A percentile compares a stretch with the other conserved stretches of the same genome.
Evolutionary conservation across 2,888 invertebrate species (phyloP).

Genomic region (Calliscelio sp.): DNA sequence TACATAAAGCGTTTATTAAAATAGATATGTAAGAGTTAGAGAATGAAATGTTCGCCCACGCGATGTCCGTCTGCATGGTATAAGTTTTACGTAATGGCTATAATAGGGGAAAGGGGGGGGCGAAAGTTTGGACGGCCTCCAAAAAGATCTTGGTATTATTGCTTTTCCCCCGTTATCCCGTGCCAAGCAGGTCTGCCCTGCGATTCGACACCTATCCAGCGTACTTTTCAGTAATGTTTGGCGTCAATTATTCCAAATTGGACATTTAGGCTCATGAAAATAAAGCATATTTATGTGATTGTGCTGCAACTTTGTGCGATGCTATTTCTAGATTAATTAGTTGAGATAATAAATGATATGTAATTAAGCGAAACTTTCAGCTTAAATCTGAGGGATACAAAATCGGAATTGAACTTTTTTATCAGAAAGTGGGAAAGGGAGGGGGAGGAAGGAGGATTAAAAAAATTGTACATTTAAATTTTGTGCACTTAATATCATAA

Average conservation of each 20-base stretch:
- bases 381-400: no score
- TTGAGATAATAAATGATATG: no score
- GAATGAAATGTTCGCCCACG: constrained; percentile 79
- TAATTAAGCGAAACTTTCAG: no score
- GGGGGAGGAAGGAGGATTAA: no score
- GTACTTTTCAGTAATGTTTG: constrained; percentile 55
- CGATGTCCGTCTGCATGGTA: constrained; percentile 76
- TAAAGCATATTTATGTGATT: no score
- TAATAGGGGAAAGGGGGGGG: constrained; percentile 80
- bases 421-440: no score
- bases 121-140: constrained; percentile 82
- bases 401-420: no score
- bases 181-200: constrained; percentile 16
- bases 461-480: no score
- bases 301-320: no score
- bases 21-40: constrained; percentile 58
- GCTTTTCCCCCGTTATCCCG: constrained; percentile 74
- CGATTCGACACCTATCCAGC: constrained; percentile 51
- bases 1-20: constrained; percentile 60
- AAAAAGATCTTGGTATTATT: constrained; percentile 80
- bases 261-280: no score
- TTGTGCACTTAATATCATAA: no score
- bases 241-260: constrained; percentile 46
- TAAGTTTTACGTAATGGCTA: constrained; percentile 81
- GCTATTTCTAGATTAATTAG: no score